These are phyloP conservation scores for Clarias platycephalus DNA, from an alignment of 2,797 vertebrate genomes.

Conservation along the genomic window DNA sequence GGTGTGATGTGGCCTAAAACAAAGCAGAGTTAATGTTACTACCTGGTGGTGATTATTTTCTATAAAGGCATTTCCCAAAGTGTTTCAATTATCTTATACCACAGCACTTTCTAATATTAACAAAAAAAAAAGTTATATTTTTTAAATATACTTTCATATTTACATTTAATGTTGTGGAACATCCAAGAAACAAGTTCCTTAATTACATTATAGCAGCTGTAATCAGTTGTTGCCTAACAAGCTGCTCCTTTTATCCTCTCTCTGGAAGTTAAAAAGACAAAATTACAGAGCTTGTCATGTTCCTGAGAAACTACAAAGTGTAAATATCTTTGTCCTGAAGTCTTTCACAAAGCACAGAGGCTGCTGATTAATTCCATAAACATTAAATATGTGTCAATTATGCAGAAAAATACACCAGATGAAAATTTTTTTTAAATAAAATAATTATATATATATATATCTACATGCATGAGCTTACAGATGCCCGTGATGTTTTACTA, in stretches of 20 bases:
- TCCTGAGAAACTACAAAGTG: background rate
- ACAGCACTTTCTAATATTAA: background rate
- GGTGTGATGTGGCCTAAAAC: constrained; percentile 2
- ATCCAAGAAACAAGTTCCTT: background rate
- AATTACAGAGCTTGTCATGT: background rate
- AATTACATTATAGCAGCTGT: background rate
- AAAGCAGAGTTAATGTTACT: background rate
- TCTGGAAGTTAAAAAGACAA: background rate
- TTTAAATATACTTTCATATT: background rate
- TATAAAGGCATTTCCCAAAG: background rate
- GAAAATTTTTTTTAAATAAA: too few relatives aligned
- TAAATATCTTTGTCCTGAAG: background rate
- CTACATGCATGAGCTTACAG: background rate
- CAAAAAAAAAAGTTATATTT: background rate
- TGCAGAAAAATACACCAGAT: background rate
- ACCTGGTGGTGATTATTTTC: background rate
- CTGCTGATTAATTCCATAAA: background rate
- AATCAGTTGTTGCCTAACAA: background rate
- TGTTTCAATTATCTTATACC: background rate
- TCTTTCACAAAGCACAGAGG: background rate
- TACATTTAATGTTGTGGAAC: background rate
- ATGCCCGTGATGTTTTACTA: background rate
- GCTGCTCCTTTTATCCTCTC: background rate
- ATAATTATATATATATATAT: background rate
- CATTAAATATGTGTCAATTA: background rate